Percentiles rank a stretch among this genome's conserved stretches.
These are phyloP conservation scores for Phortica magna DNA, from an alignment of 2,888 invertebrate genomes.

Conservation along the genomic window DNA sequence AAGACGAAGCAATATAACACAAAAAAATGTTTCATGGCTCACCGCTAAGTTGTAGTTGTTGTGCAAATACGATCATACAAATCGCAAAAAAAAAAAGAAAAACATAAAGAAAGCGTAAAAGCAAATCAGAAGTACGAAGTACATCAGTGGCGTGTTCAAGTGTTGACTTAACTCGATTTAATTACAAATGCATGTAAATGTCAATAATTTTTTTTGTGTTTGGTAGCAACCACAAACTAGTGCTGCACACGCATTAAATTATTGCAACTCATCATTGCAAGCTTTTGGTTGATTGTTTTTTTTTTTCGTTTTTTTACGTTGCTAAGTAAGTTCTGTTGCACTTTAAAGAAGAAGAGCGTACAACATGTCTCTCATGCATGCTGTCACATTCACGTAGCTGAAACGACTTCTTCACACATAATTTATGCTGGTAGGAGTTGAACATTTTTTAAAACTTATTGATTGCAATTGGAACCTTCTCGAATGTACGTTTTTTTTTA, in stretches of 20 bases:
- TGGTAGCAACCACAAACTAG: background rate
- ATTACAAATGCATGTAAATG: conserved; percentile 15
- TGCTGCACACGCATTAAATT: conserved; percentile 43
- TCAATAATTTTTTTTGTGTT: too few species aligned
- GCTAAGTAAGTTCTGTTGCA: too few species aligned
- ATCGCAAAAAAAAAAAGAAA: conserved; percentile 34
- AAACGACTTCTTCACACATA: background rate
- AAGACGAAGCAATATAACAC: conserved; percentile 23
- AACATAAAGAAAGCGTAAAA: conserved; percentile 52
- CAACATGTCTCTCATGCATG: too few species aligned
- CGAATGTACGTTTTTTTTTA: background rate
- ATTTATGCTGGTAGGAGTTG: background rate
- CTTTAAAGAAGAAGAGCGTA: too few species aligned
- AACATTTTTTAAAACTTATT: background rate
- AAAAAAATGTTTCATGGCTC: conserved; percentile 33
- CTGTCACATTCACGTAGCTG: too few species aligned
- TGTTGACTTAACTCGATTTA: conserved; percentile 4
- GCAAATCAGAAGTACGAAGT: conserved; percentile 46
- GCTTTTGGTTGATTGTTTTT: conserved; percentile 24
- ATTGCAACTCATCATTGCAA: conserved; percentile 58
- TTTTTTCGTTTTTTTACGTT: too few species aligned
- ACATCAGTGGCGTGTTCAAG: conserved; percentile 37
- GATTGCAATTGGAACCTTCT: conserved; percentile 4
- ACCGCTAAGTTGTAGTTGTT: conserved; percentile 43
- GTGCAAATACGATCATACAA: background rate